phyloP scores from a whole-genome alignment of 2,888 invertebrate species.

The Eupithecia dodoneata region DNA sequence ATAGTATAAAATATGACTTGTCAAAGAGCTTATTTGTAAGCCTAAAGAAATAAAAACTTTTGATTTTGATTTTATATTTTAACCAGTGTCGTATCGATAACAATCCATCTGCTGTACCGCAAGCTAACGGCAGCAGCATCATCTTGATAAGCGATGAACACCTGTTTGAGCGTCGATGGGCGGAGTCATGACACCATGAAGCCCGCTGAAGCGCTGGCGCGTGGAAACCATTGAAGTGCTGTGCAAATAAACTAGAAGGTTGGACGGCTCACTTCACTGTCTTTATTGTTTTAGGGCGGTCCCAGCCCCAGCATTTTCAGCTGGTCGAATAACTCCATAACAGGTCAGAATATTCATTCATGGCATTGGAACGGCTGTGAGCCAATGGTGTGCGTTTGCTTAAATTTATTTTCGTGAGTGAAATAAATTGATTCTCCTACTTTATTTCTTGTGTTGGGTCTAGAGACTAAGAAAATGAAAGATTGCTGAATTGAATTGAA shows the following conservation, averaged over 20 bases:
- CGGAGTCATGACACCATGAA: slow-evolving; percentile 2
- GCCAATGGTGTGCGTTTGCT: not conserved
- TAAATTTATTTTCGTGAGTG: too few relatives aligned
- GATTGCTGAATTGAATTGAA: too few relatives aligned
- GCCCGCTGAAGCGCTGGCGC: not conserved
- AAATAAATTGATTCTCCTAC: too few relatives aligned
- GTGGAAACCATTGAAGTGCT: not conserved
- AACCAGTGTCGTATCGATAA: not conserved
- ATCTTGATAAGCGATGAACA: not conserved
- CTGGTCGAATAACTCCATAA: not conserved
- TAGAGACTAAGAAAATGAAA: not conserved
- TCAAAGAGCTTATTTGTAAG: too few relatives aligned
- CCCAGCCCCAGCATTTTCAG: not conserved
- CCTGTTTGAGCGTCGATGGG: slow-evolving; percentile 1
- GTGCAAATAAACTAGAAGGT: not conserved
- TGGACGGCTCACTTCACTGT: not conserved
- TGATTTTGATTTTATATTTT: too few relatives aligned
- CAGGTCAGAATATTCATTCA: not conserved
- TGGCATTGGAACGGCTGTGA: not conserved
- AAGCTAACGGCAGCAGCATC: not conserved
- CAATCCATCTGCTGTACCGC: not conserved
- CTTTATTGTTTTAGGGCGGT: not conserved
- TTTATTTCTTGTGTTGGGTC: not conserved
- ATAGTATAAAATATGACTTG: too few relatives aligned
- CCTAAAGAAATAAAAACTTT: too few relatives aligned